phyloP scores from a whole-genome alignment of 1,140 invertebrate genomes.

The Antheraea mylitta region DNA sequence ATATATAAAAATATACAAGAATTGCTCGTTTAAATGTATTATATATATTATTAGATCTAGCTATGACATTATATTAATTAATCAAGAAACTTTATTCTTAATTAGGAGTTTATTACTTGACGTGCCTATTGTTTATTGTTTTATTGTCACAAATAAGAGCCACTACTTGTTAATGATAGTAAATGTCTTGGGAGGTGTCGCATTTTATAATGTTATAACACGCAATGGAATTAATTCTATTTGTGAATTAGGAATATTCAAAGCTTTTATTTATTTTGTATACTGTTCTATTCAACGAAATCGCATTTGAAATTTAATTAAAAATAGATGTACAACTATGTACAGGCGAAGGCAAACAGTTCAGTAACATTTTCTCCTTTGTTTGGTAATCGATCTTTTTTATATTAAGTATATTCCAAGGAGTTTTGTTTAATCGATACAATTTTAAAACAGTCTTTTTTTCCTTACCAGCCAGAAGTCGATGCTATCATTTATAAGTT shows the following conservation, averaged over 20 bases:
- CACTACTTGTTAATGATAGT: background rate
- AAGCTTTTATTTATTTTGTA: background rate
- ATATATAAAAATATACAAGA: background rate
- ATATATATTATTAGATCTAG: background rate
- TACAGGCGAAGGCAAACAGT: too few species aligned
- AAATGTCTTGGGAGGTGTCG: conserved; percentile 3
- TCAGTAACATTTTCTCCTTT: too few species aligned
- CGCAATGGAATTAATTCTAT: background rate
- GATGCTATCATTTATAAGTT: too few species aligned
- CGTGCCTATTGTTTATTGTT: background rate
- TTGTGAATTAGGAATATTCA: background rate
- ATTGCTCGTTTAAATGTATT: too few species aligned
- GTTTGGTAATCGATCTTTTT: too few species aligned
- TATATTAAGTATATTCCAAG: too few species aligned
- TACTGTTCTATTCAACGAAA: background rate
- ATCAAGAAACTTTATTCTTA: background rate
- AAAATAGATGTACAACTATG: too few species aligned
- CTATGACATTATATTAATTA: background rate
- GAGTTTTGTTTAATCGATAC: too few species aligned
- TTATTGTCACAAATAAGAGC: background rate
- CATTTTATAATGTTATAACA: background rate
- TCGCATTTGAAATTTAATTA: background rate
- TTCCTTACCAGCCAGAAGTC: too few species aligned
- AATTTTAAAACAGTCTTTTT: too few species aligned
- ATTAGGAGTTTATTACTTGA: background rate